Evolutionary conservation across 2,888 invertebrate genomes (phyloP).

Genomic region (Aspidapion aeneum): DNA sequence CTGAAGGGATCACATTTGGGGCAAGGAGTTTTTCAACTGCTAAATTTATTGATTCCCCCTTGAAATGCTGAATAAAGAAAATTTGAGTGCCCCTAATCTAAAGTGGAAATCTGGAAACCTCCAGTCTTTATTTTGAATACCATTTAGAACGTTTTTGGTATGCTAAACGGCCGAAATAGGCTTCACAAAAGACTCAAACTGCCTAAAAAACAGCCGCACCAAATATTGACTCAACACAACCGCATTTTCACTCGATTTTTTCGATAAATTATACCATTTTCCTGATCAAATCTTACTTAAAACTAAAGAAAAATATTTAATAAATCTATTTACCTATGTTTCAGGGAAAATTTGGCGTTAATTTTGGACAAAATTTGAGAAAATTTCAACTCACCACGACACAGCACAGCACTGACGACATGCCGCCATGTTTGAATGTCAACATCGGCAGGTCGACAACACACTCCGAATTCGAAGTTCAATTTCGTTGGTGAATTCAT

Average conservation of each 20-base stretch:
- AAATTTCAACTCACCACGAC: constrained; percentile 80
- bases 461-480: too few species aligned
- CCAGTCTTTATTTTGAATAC: neutral
- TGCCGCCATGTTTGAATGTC: constrained; percentile 92
- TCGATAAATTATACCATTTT: neutral
- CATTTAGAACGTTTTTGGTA: too few species aligned
- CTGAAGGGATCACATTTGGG: constrained; percentile 15
- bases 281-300: neutral
- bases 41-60: constrained; percentile 44
- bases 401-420: constrained; percentile 96
- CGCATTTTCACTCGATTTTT: neutral
- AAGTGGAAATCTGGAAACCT: constrained; percentile 33
- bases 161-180: too few species aligned
- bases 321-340: constrained; percentile 33
- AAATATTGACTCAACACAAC: constrained; percentile 9
- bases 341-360: constrained; percentile 33
- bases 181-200: constrained; percentile 21
- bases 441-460: constrained; percentile 47
- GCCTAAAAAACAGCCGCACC: constrained; percentile 39
- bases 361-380: constrained; percentile 35
- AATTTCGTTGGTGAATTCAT: too few species aligned
- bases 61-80: neutral
- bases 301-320: neutral
- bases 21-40: constrained; percentile 32
- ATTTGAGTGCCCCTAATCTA: too few species aligned